These are phyloP conservation scores for Ostrea denselamellosa DNA, from an alignment of 1,140 invertebrate genomes.

Conservation along the genomic window DNA sequence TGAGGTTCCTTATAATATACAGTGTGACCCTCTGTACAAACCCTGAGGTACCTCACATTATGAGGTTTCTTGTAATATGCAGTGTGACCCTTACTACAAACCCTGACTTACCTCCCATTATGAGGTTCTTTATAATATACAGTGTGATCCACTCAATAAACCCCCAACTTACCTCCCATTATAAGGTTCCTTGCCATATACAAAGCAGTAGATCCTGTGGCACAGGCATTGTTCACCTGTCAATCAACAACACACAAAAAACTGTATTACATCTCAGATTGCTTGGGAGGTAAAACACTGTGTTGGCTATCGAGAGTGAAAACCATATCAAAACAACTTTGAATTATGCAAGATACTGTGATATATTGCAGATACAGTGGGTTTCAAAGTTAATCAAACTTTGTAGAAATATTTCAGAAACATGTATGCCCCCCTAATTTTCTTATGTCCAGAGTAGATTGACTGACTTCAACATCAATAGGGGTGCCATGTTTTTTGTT, in stretches of 20 bases:
- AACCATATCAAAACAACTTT: no score
- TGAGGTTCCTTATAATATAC: constrained; percentile 92
- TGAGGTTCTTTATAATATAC: constrained; percentile 92
- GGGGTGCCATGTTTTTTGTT: no score
- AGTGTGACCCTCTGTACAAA: constrained; percentile 80
- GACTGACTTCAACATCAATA: no score
- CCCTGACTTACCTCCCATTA: constrained; percentile 85
- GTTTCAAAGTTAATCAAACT: no score
- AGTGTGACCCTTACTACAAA: constrained; percentile 80
- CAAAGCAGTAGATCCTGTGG: constrained; percentile 95
- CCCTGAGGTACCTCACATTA: constrained; percentile 85
- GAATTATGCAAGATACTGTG: no score
- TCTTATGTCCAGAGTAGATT: no score
- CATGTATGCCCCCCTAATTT: no score
- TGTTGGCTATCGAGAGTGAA: no score
- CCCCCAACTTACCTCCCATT: constrained; percentile 83
- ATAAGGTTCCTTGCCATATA: constrained; percentile 94
- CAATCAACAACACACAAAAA: neutral
- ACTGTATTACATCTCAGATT: neutral
- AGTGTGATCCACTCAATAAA: constrained; percentile 80
- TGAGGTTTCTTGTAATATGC: constrained; percentile 92
- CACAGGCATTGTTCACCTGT: constrained; percentile 97
- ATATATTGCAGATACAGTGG: no score
- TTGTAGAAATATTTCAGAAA: no score
- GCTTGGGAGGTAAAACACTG: no score